These are phyloP conservation scores for Acleris sparsana DNA, from an alignment of 2,888 invertebrate species.

Conservation along the genomic window DNA sequence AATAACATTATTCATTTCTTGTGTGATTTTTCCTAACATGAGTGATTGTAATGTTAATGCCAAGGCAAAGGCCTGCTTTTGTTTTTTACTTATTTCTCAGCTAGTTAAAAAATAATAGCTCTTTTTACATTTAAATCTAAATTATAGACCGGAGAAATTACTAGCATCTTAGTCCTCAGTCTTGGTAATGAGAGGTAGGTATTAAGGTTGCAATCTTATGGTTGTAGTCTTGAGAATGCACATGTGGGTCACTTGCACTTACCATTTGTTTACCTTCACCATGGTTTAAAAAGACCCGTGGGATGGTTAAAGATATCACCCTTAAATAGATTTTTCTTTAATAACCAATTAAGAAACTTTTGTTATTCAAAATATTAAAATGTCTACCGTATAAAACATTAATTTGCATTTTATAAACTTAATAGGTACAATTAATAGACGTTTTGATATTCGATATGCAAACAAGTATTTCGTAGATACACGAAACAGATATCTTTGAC, in stretches of 20 bases:
- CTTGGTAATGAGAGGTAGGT: too few relatives aligned
- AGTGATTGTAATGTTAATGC: slow-evolving; percentile 18
- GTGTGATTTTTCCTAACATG: slow-evolving; percentile 6
- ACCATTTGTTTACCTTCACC: too few relatives aligned
- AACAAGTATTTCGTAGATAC: slow-evolving; percentile 26
- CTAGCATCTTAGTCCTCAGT: too few relatives aligned
- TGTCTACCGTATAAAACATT: not conserved
- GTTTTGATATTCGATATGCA: slow-evolving; percentile 13
- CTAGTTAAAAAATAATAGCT: not conserved
- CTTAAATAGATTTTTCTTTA: too few relatives aligned
- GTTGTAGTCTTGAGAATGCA: too few relatives aligned
- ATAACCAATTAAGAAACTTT: too few relatives aligned
- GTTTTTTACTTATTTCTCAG: not conserved
- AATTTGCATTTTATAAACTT: slow-evolving; percentile 19
- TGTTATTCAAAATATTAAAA: too few relatives aligned
- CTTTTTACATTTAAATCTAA: not conserved
- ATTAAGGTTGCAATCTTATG: too few relatives aligned
- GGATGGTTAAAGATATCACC: too few relatives aligned
- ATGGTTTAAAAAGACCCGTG: too few relatives aligned
- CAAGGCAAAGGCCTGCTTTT: slow-evolving; percentile 16
- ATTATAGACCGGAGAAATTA: too few relatives aligned
- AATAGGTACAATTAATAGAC: slow-evolving; percentile 25
- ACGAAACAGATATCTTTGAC: slow-evolving; percentile 29
- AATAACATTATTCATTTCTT: slow-evolving; percentile 20
- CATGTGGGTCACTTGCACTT: too few relatives aligned